Evolutionary conservation across 2,888 invertebrate species (phyloP).

Genomic region (Dorcus hopei): DNA sequence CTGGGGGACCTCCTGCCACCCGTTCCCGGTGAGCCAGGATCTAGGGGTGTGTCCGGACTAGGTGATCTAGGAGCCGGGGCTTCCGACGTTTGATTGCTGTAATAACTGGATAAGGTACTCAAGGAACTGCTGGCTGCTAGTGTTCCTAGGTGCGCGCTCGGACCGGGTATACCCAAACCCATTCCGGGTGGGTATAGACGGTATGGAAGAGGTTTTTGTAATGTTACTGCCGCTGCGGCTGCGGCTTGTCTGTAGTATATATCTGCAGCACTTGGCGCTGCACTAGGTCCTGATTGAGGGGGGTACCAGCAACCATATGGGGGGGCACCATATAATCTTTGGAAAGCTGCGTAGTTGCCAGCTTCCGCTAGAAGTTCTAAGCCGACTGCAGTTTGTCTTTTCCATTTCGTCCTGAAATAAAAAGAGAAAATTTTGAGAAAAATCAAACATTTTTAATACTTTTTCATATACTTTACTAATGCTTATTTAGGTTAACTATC

Average conservation of each 20-base stretch:
- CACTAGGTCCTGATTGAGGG: constrained; percentile 56
- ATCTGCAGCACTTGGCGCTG: constrained; percentile 68
- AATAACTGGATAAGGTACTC: constrained; percentile 56
- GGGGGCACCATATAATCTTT: constrained; percentile 81
- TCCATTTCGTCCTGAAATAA: constrained; percentile 93
- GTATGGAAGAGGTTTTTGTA: constrained; percentile 88
- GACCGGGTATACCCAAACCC: constrained; percentile 63
- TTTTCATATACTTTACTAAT: no score
- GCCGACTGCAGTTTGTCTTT: constrained; percentile 96
- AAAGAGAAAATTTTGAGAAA: constrained; percentile 18
- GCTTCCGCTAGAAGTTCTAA: constrained; percentile 95
- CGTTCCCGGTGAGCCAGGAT: constrained; percentile 60
- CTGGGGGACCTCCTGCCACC: constrained; percentile 49
- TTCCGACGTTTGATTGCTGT: constrained; percentile 55
- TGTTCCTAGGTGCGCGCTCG: constrained; percentile 64
- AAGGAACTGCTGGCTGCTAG: constrained; percentile 68
- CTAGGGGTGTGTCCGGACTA: constrained; percentile 56
- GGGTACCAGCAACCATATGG: constrained; percentile 67
- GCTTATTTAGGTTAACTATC: no score
- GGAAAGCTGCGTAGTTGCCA: constrained; percentile 97
- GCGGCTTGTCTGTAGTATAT: constrained; percentile 81
- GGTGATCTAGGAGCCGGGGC: constrained; percentile 50
- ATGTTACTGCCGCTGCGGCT: constrained; percentile 65
- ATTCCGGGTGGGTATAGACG: constrained; percentile 54
- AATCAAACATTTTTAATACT: background rate